A percentile compares a stretch with the other conserved stretches of the same genome.
These are phyloP conservation scores for Alsophila aescularia DNA, from an alignment of 2,888 invertebrate genomes.

Conservation along the genomic window DNA sequence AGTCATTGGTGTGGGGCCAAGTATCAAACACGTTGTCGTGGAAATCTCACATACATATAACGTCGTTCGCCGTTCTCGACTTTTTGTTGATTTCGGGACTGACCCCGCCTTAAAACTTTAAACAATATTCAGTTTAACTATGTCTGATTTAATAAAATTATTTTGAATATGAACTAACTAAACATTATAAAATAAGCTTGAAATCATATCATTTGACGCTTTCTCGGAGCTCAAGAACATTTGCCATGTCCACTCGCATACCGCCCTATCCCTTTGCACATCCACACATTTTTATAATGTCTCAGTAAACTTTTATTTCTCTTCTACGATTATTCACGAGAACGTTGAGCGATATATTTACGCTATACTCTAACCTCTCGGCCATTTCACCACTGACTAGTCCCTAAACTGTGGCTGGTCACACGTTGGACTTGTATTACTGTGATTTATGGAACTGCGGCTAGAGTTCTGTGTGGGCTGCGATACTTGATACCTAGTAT, in stretches of 20 bases:
- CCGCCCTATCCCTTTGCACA: slow-evolving; percentile 44
- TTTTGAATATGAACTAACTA: no score
- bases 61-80: no score
- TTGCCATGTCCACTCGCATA: slow-evolving; percentile 40
- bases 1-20: no score
- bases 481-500: neutral
- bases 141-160: no score
- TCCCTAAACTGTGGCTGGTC: slow-evolving; percentile 32
- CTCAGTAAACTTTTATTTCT: slow-evolving; percentile 67
- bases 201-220: neutral
- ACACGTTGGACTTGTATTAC: slow-evolving; percentile 49
- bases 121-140: no score
- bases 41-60: no score
- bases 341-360: slow-evolving; percentile 75
- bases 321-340: slow-evolving; percentile 68
- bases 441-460: slow-evolving; percentile 49
- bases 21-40: no score
- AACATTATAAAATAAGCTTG: neutral
- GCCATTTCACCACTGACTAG: slow-evolving; percentile 14
- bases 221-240: neutral
- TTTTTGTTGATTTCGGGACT: no score
- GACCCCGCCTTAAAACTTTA: no score
- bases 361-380: slow-evolving; percentile 40
- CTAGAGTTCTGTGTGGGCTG: slow-evolving; percentile 2
- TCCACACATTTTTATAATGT: slow-evolving; percentile 58